A percentile compares a stretch with the other conserved stretches of the same genome.
These are phyloP conservation scores for Boleophthalmus pectinirostris DNA, from an alignment of 2,113 vertebrate genomes.

Conservation along the genomic window DNA sequence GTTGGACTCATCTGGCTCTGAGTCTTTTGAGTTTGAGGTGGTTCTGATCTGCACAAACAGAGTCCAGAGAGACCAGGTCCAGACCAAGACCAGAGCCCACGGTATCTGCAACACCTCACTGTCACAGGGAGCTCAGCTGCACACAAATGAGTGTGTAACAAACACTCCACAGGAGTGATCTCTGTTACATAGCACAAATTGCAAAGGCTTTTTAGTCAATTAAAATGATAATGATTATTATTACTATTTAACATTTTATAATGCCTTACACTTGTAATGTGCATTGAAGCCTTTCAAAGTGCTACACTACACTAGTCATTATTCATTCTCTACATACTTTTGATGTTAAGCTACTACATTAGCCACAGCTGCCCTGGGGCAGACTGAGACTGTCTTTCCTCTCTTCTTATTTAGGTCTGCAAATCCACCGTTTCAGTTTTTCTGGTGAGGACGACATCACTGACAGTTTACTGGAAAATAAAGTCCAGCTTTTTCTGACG, in stretches of 20 bases:
- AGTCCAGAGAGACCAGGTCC: constrained; percentile 58
- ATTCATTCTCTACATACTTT: no score
- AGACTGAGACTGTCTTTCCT: not conserved
- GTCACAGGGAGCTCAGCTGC: not conserved
- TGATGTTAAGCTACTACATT: no score
- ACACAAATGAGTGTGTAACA: not conserved
- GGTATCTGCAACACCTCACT: constrained; percentile 51
- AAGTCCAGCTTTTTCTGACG: constrained; percentile 81
- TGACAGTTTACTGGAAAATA: constrained; percentile 68
- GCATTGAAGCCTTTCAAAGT: no score
- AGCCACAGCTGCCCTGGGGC: no score
- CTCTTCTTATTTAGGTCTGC: constrained; percentile 68
- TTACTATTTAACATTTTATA: no score
- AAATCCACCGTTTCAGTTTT: constrained; percentile 82
- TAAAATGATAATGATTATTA: no score
- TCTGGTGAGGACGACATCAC: constrained; percentile 73
- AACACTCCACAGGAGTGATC: no score
- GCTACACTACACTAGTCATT: no score
- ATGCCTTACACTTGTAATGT: no score
- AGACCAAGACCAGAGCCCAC: constrained; percentile 72
- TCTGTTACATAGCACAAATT: no score
- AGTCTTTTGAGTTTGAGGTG: constrained; percentile 77
- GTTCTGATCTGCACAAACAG: constrained; percentile 76
- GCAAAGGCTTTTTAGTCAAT: no score
- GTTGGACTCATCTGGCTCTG: constrained; percentile 68